A percentile compares a stretch with the other conserved stretches of the same genome.
Conservation (phyloP, 2,888 invertebrate genomes). For the Drosophila macrothrix region DNA sequence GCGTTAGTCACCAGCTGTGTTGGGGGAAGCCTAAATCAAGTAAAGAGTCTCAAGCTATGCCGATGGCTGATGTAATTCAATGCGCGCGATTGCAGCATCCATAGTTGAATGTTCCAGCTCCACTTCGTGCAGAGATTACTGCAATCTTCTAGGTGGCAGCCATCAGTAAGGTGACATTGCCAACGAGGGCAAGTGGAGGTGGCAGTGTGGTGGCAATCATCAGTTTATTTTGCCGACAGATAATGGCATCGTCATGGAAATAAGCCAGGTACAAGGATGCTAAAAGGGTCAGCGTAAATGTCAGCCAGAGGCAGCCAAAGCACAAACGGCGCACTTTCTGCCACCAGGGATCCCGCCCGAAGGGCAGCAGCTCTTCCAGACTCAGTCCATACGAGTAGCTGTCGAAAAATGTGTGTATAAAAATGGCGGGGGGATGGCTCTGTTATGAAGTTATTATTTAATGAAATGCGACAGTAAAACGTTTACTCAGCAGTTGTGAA, state of each 20-base stretch:
- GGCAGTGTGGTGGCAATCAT: constrained; percentile 47
- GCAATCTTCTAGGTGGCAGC: constrained; percentile 31
- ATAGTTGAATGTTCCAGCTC: constrained; percentile 31
- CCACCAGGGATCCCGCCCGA: constrained; percentile 86
- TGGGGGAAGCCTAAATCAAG: constrained; percentile 14
- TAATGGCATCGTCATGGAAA: constrained; percentile 40
- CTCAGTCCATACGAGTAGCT: constrained; percentile 84
- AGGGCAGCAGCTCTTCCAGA: constrained; percentile 86
- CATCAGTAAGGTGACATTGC: constrained; percentile 44
- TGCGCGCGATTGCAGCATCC: constrained; percentile 54
- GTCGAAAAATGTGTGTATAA: constrained; percentile 27
- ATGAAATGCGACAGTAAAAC: constrained; percentile 72
- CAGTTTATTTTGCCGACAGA: constrained; percentile 44
- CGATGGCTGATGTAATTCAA: constrained; percentile 64
- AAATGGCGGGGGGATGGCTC: background rate
- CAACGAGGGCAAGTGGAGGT: constrained; percentile 37
- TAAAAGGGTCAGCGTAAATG: constrained; percentile 85
- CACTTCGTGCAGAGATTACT: constrained; percentile 22
- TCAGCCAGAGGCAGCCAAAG: constrained; percentile 86
- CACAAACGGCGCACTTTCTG: constrained; percentile 85
- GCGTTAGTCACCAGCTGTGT: constrained; percentile 25
- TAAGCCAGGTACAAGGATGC: constrained; percentile 85
- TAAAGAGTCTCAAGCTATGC: background rate
- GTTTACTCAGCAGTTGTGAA: constrained; percentile 79
- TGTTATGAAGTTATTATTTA: constrained; percentile 73